phyloP scores from a whole-genome alignment of 2,888 invertebrate genomes.

The Mesodorylaimus sp. region DNA sequence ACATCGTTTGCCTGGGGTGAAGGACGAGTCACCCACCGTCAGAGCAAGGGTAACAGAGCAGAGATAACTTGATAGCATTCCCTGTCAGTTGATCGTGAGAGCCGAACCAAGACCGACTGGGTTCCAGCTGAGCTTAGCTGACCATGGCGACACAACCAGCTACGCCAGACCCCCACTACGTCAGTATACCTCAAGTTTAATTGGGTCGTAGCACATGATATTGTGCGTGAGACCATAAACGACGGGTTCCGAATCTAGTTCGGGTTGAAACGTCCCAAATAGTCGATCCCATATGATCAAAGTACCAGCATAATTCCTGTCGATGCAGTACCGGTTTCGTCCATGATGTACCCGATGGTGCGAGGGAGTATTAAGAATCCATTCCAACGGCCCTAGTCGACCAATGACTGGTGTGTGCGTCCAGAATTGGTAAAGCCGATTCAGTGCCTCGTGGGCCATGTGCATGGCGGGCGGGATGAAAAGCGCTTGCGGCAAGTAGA shows the following conservation, averaged over 20 bases:
- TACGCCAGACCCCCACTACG: no score
- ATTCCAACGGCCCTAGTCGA: constrained; percentile 63
- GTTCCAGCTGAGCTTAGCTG: no score
- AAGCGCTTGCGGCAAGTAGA: constrained; percentile 42
- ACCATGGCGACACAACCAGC: no score
- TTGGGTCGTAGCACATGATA: no score
- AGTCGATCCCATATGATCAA: constrained; percentile 59
- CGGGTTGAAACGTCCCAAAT: constrained; percentile 53
- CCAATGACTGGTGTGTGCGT: constrained; percentile 66
- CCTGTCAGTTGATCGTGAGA: no score
- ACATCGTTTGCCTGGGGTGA: no score
- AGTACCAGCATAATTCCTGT: constrained; percentile 77
- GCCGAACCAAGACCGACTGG: no score
- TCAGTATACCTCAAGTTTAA: no score
- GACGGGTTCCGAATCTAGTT: constrained; percentile 49
- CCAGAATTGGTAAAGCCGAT: constrained; percentile 77
- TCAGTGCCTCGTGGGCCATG: constrained; percentile 68
- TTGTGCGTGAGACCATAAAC: constrained; percentile 64
- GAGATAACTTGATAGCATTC: no score
- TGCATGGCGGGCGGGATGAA: constrained; percentile 52
- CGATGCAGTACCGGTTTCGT: constrained; percentile 70
- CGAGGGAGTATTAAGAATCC: constrained; percentile 66
- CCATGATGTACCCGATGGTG: constrained; percentile 54
- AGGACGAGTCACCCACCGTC: no score
- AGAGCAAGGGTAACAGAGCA: no score